Base-by-base conservation (phyloP, 2,113 vertebrate genomes). In the Sylvietta virens region DNA sequence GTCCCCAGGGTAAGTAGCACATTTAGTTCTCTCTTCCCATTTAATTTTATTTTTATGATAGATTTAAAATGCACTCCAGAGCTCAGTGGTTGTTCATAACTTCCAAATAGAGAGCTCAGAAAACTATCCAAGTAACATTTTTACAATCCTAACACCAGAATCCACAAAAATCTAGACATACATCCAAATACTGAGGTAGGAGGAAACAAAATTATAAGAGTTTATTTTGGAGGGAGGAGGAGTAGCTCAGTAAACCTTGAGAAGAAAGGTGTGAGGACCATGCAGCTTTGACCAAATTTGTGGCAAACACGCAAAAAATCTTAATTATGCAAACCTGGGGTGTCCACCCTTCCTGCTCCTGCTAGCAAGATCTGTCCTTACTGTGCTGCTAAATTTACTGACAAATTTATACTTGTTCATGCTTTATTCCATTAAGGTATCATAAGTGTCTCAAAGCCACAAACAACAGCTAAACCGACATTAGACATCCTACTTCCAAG, bases 261-360 rank as follows among this genome's bases (percentile, higher is more conserved):
- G 39, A 86, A 76, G 28, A 67, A 60, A 44, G 27, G 7, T 8
- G 5, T 15, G 27, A 53, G 33, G 4, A 86, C 5, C 0, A 0
- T 10, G 12, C 31, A 74, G 14, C 23, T 89, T 81, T 42, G 44
- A 56, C 7, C 7, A 45, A 61, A 57, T 47, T 9, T 30, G 10
- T 53, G 27, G 26, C 39, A 79, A 92, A 60, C 13, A 20, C 30
- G 19, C 11, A 83, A 57, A 27, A 2, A 48, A 37, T 44, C 26
- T 77, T 40, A 80, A 22, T 61, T 65, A 67, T 5, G 13, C 4
- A 48, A 28, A 82, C 8, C 21, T 37, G 16, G 35, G 4, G 18
- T 74, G 16, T 13, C 27, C 30, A 27, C 19, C 35, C 15, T 81
- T 58, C 53, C n/a, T 26, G 35, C 40, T 67, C 22, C 51, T 40